Evolutionary conservation across 2,797 vertebrate genomes (phyloP), one percentile per base, ranked within the genome.

Genomic region (Syngnathus rostellatus): DNA sequence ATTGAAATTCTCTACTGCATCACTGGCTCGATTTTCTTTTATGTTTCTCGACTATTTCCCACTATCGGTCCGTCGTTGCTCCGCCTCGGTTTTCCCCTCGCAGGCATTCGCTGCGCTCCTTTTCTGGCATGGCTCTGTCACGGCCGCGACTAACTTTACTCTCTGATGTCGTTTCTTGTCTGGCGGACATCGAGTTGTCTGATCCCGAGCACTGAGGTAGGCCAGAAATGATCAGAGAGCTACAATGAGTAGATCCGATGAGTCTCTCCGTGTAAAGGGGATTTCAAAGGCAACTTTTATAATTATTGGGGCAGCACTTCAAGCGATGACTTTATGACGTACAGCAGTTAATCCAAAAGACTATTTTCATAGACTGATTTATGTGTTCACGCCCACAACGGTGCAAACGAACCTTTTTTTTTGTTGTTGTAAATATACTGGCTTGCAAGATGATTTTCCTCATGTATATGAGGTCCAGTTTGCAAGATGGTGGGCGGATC

Each of bases 221-320:
- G 58, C 66, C 65, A 71, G 60, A 72, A 73, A 77, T 81, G 66
- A 77, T 83, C 78, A 76, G 71, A 84, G 73, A 72, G 69, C 74
- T 65, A 48, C 54, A 65, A 67, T 71, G 69, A 79, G 72, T 71
- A 75, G 72, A 85, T 64, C 39, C 41, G 71, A 74, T 72, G 60
- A 69, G 68, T 40, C 71, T 74, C 64, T 69, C 45, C 54, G 64
- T 45, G 58, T 10, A 51, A 60, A 48, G 11, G 38, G 16, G 21
- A 74, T 43, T 65, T 69, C 60, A 70, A 72, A 74, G 55, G 46
- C 69, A 74, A 76, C 67, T 67, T 80, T 66, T 17, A 0, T 17
- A 40, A 64, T 67, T 46, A 12, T 21, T 43, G 69, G 57, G 41
- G 62, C 41, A 58, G 68, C 68, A 67, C 54, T 53, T 14, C 31